Conservation (phyloP, 2,888 invertebrate species). For the Chymomyza fuscimana region DNA sequence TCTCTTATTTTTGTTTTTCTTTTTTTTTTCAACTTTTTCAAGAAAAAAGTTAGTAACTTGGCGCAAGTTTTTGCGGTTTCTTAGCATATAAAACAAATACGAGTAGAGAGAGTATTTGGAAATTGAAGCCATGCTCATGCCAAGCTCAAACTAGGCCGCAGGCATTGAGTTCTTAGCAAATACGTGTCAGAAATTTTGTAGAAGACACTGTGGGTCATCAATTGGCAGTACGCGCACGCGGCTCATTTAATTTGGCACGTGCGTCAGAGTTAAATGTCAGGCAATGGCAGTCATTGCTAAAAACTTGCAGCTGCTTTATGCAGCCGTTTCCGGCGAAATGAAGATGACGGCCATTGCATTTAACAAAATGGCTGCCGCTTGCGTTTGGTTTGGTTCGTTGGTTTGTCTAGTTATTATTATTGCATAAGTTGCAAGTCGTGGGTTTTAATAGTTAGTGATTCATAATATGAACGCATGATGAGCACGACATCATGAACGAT, state of each 20-base stretch:
- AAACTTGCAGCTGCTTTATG: slow-evolving; percentile 26
- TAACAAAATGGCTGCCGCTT: not conserved
- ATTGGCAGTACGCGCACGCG: slow-evolving; percentile 23
- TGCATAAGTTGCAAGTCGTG: slow-evolving; percentile 11
- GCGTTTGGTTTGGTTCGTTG: slow-evolving; percentile 10
- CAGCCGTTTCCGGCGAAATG: slow-evolving; percentile 27
- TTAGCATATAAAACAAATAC: slow-evolving; percentile 31
- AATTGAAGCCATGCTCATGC: slow-evolving; percentile 44
- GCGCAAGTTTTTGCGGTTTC: slow-evolving; percentile 49
- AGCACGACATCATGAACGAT: slow-evolving; percentile 68
- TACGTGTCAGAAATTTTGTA: slow-evolving; percentile 58
- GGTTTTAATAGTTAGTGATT: slow-evolving; percentile 42
- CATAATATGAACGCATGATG: slow-evolving; percentile 77
- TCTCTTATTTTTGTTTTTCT: not conserved
- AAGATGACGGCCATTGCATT: not conserved
- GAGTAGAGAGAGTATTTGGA: slow-evolving; percentile 45
- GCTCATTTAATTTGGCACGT: slow-evolving; percentile 65
- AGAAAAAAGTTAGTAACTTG: slow-evolving; percentile 44
- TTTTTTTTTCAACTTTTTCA: not conserved
- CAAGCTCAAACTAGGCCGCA: not conserved
- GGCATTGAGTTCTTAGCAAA: slow-evolving; percentile 17
- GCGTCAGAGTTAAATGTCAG: slow-evolving; percentile 38
- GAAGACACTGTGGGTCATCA: slow-evolving; percentile 10
- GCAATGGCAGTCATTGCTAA: slow-evolving; percentile 18
- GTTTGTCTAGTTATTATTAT: slow-evolving; percentile 7